Conservation (phyloP, 2,797 vertebrate genomes). For the Nyctibius grandis region DNA sequence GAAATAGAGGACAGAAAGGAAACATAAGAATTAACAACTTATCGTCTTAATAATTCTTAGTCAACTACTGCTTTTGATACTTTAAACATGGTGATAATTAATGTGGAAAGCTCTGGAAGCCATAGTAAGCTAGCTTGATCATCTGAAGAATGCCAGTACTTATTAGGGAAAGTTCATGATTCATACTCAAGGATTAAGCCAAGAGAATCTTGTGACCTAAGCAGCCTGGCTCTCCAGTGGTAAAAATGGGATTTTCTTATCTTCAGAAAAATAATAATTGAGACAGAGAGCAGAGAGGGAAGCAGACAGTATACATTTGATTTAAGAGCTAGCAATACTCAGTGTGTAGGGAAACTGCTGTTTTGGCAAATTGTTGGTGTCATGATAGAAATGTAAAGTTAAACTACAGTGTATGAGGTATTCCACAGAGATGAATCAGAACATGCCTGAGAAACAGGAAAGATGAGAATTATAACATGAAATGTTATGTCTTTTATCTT, state of each 20-base stretch:
- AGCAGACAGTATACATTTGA: neutral
- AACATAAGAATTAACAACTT: conserved; percentile 26
- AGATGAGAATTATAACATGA: neutral
- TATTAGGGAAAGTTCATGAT: conserved; percentile 63
- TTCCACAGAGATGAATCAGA: neutral
- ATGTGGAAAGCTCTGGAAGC: conserved; percentile 48
- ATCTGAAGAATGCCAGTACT: conserved; percentile 58
- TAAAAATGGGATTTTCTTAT: conserved; percentile 61
- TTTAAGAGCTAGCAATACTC: neutral
- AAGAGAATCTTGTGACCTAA: conserved; percentile 63
- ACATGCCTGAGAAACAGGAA: neutral
- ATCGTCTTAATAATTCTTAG: conserved; percentile 1
- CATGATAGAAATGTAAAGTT: neutral
- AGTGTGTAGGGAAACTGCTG: neutral
- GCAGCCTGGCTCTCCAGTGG: conserved; percentile 40
- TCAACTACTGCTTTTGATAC: conserved; percentile 26
- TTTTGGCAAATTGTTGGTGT: neutral
- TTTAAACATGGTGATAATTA: conserved; percentile 30
- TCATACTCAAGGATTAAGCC: conserved; percentile 35
- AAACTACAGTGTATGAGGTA: neutral
- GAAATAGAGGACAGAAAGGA: neutral
- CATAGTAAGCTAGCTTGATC: conserved; percentile 39
- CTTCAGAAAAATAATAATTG: neutral
- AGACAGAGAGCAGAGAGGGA: neutral
- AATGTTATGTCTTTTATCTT: neutral